Evolutionary conservation across 2,113 vertebrate genomes (phyloP).

Genomic region (Phalacrocorax aristotelis): DNA sequence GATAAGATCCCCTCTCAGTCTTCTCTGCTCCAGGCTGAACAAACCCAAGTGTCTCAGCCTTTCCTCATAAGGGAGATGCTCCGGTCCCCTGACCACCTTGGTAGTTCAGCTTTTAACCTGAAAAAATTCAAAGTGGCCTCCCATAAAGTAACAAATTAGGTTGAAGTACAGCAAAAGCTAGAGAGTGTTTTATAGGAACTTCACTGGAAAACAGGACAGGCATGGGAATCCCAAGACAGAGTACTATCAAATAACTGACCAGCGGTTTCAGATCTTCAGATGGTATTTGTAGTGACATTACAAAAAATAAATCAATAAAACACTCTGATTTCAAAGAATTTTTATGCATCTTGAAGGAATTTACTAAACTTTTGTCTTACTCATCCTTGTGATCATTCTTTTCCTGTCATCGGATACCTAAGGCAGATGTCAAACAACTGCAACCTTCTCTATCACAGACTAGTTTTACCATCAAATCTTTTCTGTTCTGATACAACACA

Average conservation of each 20-base stretch:
- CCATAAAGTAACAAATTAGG: neutral
- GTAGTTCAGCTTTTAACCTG: neutral
- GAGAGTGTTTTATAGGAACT: neutral
- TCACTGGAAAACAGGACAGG: neutral
- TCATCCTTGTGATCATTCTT: neutral
- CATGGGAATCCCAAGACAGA: neutral
- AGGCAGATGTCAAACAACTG: neutral
- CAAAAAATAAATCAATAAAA: conserved; percentile 14
- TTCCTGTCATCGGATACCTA: neutral
- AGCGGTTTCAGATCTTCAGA: neutral
- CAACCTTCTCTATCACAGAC: neutral
- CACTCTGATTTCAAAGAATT: neutral
- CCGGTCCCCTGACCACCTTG: no score
- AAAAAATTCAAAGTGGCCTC: neutral
- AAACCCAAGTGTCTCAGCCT: no score
- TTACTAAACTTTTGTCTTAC: neutral
- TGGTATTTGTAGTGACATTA: neutral
- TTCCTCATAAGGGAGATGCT: no score
- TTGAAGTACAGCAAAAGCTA: neutral
- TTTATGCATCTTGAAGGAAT: neutral
- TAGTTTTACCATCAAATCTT: neutral
- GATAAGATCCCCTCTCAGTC: no score
- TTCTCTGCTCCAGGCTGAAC: no score
- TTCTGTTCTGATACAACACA: neutral
- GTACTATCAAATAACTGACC: neutral